Conservation (phyloP, 1,140 invertebrate species). For the Papilio aristodemus region DNA sequence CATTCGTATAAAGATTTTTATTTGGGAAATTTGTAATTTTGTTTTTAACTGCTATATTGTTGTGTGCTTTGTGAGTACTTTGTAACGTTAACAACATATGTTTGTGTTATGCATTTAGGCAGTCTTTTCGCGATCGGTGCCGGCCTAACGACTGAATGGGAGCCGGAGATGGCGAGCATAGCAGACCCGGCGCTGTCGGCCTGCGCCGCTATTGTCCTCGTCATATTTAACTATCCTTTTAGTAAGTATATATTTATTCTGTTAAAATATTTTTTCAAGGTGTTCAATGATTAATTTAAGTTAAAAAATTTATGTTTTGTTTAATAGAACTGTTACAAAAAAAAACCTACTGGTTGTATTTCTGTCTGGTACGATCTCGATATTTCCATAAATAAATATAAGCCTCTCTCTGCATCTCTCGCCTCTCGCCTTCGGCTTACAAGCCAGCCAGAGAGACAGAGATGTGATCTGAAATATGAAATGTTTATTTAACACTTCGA, state of each 20-base stretch:
- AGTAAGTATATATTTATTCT: slow-evolving; percentile 57
- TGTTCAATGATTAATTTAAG: too few relatives aligned
- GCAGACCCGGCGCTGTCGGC: slow-evolving; percentile 72
- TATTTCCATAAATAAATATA: too few relatives aligned
- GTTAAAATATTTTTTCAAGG: background rate
- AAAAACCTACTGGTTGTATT: too few relatives aligned
- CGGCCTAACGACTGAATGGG: slow-evolving; percentile 69
- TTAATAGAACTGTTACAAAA: too few relatives aligned
- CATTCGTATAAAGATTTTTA: background rate
- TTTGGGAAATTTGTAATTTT: background rate
- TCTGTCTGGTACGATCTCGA: too few relatives aligned
- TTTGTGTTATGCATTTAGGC: slow-evolving; percentile 46
- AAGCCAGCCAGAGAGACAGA: too few relatives aligned
- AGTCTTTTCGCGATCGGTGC: slow-evolving; percentile 72
- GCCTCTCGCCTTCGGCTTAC: too few relatives aligned
- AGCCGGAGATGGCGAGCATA: slow-evolving; percentile 57
- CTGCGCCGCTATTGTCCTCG: slow-evolving; percentile 64
- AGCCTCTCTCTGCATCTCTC: background rate
- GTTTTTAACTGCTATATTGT: background rate
- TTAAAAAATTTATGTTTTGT: too few relatives aligned
- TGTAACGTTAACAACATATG: too few relatives aligned
- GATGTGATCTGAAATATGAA: too few relatives aligned
- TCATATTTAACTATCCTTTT: slow-evolving; percentile 74
- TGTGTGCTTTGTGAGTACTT: too few relatives aligned
- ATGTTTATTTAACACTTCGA: too few relatives aligned